Base-by-base conservation (phyloP, 2,113 vertebrate species). In the Lutjanus erythropterus region DNA sequence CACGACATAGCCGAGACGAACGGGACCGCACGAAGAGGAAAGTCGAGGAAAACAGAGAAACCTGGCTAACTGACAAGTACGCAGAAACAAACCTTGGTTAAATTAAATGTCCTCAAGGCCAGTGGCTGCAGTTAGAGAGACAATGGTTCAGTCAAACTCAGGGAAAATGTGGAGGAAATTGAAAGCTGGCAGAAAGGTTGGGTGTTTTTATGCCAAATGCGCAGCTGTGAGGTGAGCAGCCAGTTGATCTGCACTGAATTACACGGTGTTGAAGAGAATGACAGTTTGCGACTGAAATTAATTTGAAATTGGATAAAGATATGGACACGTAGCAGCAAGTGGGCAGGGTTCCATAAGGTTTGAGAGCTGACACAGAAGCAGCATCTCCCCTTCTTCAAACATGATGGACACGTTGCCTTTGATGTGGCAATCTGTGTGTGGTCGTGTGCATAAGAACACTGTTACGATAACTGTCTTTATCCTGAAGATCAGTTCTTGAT, bases 181-280 rank as follows among this genome's bases (percentile, higher is more conserved):
- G 56, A 78, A 70, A 83, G 41, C 52, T 82, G 75, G 80, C 39
- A 52, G 23, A 82, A 58, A 76, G 27, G 64, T 47, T 67, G 46
- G 18, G 25, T n/a, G 47, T 6, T 61, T 64, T 65, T 10, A 29
- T 52, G 56, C 84, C 74, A 82, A 55, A 75, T 0, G 21, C 64
- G 52, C 82, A 87, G 73, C 76, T 87, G 85, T 44, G 33, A 53
- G 56, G 27, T 7, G 27, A 18, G 61, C 79, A n/a, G 71, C 68
- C 83, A 86, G 42, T 61, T 78, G 75, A 80, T 85, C 65, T 88
- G 68, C 39, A 56, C 27, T 39, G 35, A 81, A 77, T 78, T 81
- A 70, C 10, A 23, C 3, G 0, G 8, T 10, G 62, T 27, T 18
- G 27, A 47, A 76, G 27, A 80, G 39, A 56, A 18, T 16, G 37